Conservation (phyloP, 2,113 vertebrate species). For the Phrynosoma blainvillii region DNA sequence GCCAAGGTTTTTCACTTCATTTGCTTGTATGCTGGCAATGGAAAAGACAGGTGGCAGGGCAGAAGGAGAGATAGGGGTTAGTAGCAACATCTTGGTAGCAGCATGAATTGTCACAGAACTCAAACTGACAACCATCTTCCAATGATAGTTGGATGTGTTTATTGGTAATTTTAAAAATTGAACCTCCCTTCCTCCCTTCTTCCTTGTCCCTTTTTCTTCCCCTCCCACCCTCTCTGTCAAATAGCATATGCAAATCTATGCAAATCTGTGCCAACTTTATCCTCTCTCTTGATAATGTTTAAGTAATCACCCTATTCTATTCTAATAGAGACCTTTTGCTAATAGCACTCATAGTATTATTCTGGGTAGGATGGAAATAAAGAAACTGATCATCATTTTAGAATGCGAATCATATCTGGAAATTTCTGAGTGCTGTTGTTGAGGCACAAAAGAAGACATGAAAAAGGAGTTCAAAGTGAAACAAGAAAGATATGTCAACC, state of each 20-base stretch:
- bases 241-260: not conserved
- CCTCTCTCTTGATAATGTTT: not conserved
- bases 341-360: not conserved
- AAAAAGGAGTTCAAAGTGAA: slow-evolving; percentile 35
- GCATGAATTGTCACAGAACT: no score
- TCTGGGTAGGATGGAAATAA: not conserved
- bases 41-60: no score
- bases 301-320: not conserved
- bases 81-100: no score
- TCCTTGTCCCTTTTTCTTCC: no score
- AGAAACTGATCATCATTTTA: not conserved
- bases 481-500: not conserved
- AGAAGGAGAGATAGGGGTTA: no score
- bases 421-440: not conserved
- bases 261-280: not conserved
- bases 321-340: not conserved
- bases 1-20: no score
- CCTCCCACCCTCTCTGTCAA: not conserved
- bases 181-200: not conserved
- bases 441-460: not conserved
- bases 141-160: no score
- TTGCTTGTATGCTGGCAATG: no score
- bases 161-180: no score
- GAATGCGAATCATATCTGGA: not conserved
- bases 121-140: no score